phyloP scores from a whole-genome alignment of 2,888 invertebrate species.

The Spatulosminthurus flaviceps region DNA sequence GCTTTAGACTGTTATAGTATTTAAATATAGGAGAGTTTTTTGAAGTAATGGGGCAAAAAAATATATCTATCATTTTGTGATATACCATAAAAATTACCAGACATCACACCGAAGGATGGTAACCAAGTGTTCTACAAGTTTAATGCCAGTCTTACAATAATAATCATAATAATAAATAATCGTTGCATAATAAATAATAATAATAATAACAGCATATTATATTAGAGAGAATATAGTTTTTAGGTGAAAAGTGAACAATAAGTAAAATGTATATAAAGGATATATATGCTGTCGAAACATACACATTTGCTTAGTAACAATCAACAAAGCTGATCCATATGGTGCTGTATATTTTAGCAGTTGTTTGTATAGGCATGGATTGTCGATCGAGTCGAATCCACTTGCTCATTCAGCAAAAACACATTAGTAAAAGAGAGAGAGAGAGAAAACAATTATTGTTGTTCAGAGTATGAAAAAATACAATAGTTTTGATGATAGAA shows the following conservation, averaged over 20 bases:
- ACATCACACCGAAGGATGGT: too few relatives aligned
- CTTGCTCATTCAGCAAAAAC: neutral
- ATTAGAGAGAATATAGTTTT: neutral
- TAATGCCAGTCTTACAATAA: conserved; percentile 10
- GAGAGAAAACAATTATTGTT: too few relatives aligned
- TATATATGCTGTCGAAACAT: neutral
- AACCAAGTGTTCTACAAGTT: conserved; percentile 8
- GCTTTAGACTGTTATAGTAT: conserved; percentile 1
- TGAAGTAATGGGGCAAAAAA: neutral
- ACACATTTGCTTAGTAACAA: conserved; percentile 12
- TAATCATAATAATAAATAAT: too few relatives aligned
- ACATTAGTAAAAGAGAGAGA: too few relatives aligned
- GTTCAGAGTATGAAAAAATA: too few relatives aligned
- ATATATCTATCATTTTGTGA: neutral
- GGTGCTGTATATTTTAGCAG: conserved; percentile 18
- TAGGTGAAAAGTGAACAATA: conserved; percentile 2
- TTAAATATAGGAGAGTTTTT: neutral
- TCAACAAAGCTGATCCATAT: neutral
- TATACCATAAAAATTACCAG: conserved; percentile 4
- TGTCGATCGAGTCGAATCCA: neutral
- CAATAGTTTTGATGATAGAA: neutral
- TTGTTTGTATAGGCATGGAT: neutral
- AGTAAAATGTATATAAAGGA: neutral
- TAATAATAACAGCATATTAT: too few relatives aligned
- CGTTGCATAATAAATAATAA: too few relatives aligned